Evolutionary conservation across 1,140 invertebrate genomes (phyloP).

Genomic region (Cheumatopsyche charites): DNA sequence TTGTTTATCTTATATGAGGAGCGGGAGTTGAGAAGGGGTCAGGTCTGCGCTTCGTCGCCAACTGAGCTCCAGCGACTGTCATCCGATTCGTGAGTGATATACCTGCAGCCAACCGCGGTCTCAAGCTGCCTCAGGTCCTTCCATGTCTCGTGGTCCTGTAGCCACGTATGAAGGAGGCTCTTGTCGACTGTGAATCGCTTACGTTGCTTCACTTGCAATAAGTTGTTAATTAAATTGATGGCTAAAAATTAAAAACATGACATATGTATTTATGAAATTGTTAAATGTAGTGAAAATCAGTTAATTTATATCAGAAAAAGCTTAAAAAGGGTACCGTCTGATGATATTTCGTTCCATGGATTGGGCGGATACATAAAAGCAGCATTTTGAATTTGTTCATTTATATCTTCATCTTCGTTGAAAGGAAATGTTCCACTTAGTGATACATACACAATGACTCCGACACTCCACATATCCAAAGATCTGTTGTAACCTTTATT

Average conservation of each 20-base stretch:
- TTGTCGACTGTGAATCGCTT: slow-evolving; percentile 98
- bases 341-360: slow-evolving; percentile 98
- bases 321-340: slow-evolving; percentile 79
- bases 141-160: slow-evolving; percentile 96
- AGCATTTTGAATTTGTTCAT: slow-evolving; percentile 99
- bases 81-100: slow-evolving; percentile 95
- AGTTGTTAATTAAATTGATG: slow-evolving; percentile 96
- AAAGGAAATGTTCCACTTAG: slow-evolving; percentile 98
- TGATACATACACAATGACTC: slow-evolving; percentile 97
- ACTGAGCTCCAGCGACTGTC: slow-evolving; percentile 84
- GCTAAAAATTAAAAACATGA: slow-evolving; percentile 68
- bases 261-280: slow-evolving; percentile 27
- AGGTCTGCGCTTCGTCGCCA: slow-evolving; percentile 51
- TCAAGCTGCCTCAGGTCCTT: slow-evolving; percentile 91
- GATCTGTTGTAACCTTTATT: slow-evolving; percentile 99
- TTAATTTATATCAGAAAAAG: slow-evolving; percentile 1
- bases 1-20: slow-evolving; percentile 7
- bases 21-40: slow-evolving; percentile 33
- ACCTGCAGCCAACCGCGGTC: slow-evolving; percentile 80
- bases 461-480: slow-evolving; percentile 99
- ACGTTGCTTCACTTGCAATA: slow-evolving; percentile 97
- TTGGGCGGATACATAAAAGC: slow-evolving; percentile 99
- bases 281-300: background rate
- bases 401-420: slow-evolving; percentile 99
- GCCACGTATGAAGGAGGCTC: slow-evolving; percentile 91